Percentiles rank a stretch among this genome's conserved stretches.
Conservation (phyloP, 1,140 invertebrate genomes). For the Semibalanus balanoides region DNA sequence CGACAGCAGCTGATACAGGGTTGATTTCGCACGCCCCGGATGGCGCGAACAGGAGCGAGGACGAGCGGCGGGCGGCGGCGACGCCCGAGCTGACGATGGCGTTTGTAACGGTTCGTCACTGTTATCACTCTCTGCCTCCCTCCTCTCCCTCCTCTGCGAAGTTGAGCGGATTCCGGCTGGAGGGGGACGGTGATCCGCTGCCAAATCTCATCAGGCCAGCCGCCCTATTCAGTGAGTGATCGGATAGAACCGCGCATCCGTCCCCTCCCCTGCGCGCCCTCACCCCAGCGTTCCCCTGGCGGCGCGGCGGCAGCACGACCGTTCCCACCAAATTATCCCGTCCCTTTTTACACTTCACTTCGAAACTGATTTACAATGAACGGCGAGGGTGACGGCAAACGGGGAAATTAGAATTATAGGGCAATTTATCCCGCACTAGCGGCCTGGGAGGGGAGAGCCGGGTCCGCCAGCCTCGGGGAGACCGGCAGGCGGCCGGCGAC, state of each 20-base stretch:
- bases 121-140: not conserved
- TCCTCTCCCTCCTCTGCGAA: not conserved
- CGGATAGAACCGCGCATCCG: not conserved
- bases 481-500: not conserved
- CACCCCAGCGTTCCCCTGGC: too few species aligned
- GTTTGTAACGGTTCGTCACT: not conserved
- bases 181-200: too few species aligned
- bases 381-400: conserved; percentile 15
- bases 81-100: too few species aligned
- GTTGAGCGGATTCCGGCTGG: not conserved
- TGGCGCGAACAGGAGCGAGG: too few species aligned
- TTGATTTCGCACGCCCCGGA: not conserved
- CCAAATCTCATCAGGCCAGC: not conserved
- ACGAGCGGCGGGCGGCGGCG: too few species aligned
- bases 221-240: not conserved
- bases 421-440: not conserved
- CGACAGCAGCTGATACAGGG: too few species aligned
- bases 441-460: not conserved
- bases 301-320: too few species aligned
- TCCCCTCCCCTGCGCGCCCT: not conserved
- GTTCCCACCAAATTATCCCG: not conserved
- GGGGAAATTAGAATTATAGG: conserved; percentile 5
- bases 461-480: not conserved
- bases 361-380: not conserved
- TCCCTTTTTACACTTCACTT: conserved; percentile 2